Evolutionary conservation across 2,888 invertebrate genomes (phyloP).

Genomic region (Polymixis flavicincta): DNA sequence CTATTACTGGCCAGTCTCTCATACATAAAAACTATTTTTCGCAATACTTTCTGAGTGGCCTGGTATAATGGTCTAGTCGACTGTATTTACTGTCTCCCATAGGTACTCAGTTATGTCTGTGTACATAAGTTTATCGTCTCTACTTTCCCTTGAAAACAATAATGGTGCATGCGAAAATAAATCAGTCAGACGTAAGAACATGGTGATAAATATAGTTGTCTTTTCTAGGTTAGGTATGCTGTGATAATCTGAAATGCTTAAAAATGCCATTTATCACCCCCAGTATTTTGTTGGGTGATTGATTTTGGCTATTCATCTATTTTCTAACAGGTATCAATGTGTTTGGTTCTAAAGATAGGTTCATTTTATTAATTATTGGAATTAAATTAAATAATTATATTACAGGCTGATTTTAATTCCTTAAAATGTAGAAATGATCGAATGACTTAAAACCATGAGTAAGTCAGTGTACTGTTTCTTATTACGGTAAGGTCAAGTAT

Average conservation of each 20-base stretch:
- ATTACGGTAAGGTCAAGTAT: neutral
- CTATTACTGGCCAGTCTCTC: too few relatives aligned
- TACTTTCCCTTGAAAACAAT: slow-evolving; percentile 55
- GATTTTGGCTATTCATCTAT: neutral
- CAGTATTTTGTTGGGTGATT: neutral
- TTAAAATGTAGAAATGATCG: neutral
- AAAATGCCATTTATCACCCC: neutral
- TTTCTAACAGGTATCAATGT: neutral
- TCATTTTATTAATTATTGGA: neutral
- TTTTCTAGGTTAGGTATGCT: neutral
- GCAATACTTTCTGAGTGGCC: too few relatives aligned
- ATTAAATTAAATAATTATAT: neutral
- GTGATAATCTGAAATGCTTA: slow-evolving; percentile 6
- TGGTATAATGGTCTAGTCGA: neutral
- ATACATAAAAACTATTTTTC: too few relatives aligned
- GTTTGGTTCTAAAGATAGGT: neutral
- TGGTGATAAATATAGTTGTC: neutral
- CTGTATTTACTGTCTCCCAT: neutral
- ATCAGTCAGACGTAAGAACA: slow-evolving; percentile 28
- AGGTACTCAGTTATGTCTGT: neutral
- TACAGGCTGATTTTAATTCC: neutral
- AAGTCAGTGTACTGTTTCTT: neutral
- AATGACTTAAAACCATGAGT: neutral
- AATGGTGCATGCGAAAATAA: slow-evolving; percentile 38
- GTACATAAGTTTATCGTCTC: slow-evolving; percentile 10